Conservation (phyloP, 1,140 invertebrate species). For the Epicauta chinensis region DNA sequence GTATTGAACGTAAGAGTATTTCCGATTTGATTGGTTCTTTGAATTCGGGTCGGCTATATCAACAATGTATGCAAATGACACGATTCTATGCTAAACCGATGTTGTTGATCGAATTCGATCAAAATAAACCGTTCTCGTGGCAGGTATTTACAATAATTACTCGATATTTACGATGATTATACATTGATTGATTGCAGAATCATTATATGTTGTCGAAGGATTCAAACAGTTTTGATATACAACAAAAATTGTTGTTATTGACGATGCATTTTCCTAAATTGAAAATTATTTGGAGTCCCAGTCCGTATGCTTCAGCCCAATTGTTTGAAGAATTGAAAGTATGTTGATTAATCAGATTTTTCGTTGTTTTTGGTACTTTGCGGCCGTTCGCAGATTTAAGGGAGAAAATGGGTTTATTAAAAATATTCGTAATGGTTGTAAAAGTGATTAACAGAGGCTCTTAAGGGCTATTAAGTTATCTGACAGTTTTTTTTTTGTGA, state of each 20-base stretch:
- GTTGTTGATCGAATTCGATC: constrained; percentile 95
- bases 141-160: constrained; percentile 53
- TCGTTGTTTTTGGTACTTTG: too few relatives aligned
- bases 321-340: constrained; percentile 86
- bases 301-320: constrained; percentile 90
- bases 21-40: constrained; percentile 96
- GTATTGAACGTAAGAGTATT: constrained; percentile 94
- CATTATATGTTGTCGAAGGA: constrained; percentile 74
- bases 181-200: constrained; percentile 49
- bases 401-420: too few relatives aligned
- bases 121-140: constrained; percentile 84
- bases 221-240: constrained; percentile 67
- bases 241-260: constrained; percentile 80
- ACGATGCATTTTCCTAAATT: constrained; percentile 92
- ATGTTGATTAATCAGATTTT: not conserved
- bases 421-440: too few relatives aligned
- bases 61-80: constrained; percentile 87
- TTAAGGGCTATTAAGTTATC: too few relatives aligned
- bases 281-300: constrained; percentile 91
- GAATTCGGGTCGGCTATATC: constrained; percentile 90
- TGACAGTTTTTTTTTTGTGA: too few relatives aligned
- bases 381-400: too few relatives aligned
- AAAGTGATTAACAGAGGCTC: too few relatives aligned
- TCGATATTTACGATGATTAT: not conserved
- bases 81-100: constrained; percentile 83